phyloP scores from a whole-genome alignment of 2,113 vertebrate genomes.

The Ginglymostoma cirratum region DNA sequence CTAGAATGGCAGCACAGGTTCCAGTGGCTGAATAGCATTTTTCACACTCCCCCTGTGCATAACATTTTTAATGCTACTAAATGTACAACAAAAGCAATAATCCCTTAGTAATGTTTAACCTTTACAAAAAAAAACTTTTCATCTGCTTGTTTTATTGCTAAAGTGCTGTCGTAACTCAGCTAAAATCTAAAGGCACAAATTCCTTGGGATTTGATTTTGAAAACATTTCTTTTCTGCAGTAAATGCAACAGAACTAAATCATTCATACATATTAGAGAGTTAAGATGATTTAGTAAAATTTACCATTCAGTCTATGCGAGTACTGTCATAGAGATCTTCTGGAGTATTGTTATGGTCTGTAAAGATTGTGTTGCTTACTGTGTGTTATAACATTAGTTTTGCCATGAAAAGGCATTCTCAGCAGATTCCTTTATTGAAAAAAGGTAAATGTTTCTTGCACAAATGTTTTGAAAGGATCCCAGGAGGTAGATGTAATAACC shows the following conservation, averaged over 20 bases:
- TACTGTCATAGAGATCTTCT: not conserved
- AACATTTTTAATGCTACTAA: not conserved
- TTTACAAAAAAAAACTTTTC: not conserved
- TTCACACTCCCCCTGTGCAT: not conserved
- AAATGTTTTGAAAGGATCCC: not conserved
- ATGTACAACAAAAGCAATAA: not conserved
- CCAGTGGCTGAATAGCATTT: too few relatives aligned
- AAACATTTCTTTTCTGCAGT: not conserved
- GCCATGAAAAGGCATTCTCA: not conserved
- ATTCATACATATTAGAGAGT: not conserved
- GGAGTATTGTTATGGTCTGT: not conserved
- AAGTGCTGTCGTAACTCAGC: not conserved
- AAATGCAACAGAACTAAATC: not conserved
- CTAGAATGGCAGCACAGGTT: too few relatives aligned
- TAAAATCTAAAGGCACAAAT: not conserved
- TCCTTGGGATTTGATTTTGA: slow-evolving; percentile 1
- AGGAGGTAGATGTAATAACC: not conserved
- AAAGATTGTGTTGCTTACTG: not conserved
- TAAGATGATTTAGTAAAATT: not conserved
- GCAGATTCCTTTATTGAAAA: not conserved
- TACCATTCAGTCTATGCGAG: not conserved
- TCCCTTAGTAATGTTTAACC: not conserved
- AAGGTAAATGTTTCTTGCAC: not conserved
- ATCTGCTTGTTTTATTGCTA: not conserved
- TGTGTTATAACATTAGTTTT: not conserved